Evolutionary conservation across 1,140 invertebrate species (phyloP), one percentile per base, ranked within the genome.

Genomic region (Ephestia elutella): DNA sequence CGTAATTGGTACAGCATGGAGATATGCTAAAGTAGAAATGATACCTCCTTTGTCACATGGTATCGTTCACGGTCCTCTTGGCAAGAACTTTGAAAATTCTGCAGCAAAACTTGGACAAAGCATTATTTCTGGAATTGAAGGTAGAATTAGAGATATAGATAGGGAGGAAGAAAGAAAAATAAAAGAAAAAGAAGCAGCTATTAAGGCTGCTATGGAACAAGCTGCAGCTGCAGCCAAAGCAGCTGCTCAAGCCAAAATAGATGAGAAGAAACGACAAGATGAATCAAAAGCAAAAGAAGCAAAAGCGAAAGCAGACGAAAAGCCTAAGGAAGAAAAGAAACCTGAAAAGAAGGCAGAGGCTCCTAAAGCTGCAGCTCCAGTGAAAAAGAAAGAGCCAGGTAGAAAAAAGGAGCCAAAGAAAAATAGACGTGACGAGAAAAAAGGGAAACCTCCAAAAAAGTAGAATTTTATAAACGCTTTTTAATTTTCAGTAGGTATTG

Each of bases 11-110:
- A 71, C 53, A 21, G 66, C 74, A 32, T 87, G 85, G 83, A 70
- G 70, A 58, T 87, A 86, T 69, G 74, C 76, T 28, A 87, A 86
- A 72, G 63, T 71, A 28, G 85, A 87, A 75, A 68, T 75, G 48
- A 73, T 70, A 54, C 85, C 85, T 30, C 85, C 85, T 1, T 62
- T 73, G 60, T 80, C 79, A 11, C 20, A 68, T 18, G 49, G 44
- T 30, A 78, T 75, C 35, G 73, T 86, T 51, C 62, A 79, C 55
- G 82, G 85, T 44, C 55, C 70, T 10, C 28, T 17, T 13, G 82
- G 79, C 9, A 68, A 74, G 61, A 70, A 68, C 19, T 48, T 87
- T 18, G 85, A 87, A 74, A 62, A 71, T 11, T 18, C 54, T 15
- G 66, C 65, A 15, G 73, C 63, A 35, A 67, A 60, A 32, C 17